Base-by-base conservation (phyloP, 2,888 invertebrate genomes). In the Arenicola marina region DNA sequence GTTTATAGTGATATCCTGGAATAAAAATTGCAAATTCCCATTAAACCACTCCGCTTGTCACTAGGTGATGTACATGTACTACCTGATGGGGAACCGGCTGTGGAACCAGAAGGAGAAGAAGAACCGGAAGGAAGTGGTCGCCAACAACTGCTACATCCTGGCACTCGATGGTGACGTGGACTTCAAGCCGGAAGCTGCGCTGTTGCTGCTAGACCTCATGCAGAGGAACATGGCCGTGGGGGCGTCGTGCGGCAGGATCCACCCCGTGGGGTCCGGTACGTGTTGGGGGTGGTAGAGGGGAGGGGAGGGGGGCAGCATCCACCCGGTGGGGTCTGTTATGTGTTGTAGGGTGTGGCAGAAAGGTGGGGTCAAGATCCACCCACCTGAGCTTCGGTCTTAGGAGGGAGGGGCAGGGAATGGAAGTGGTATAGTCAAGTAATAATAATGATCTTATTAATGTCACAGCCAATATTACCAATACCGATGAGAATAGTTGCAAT, bases 31-130 rank as follows among this genome's bases (percentile, higher is more conserved):
- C n/a, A n/a, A n/a, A n/a, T n/a, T n/a, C n/a, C n/a, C n/a, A n/a
- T n/a, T n/a, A n/a, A n/a, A n/a, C n/a, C n/a, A n/a, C n/a, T n/a
- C n/a, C n/a, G n/a, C n/a, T n/a, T n/a, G n/a, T n/a, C n/a, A n/a
- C 15, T 32, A 53, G 53, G 97, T 98, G 43, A 98, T 98, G 98
- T 99, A 99, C 89, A 96, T 99, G 95, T 99, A 98, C 89, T 98
- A 98, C 80, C 87, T 99, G 54, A 88, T 99, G 65, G 98, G 98
- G 18, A 94, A 95, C 82, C 89, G 93, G 68, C 87, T 99, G 1
- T 96, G 97, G 92, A 95, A 95, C 78, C 29, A 44, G 31, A 48
- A 51, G 33, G 26, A 33, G 33, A 53, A 11, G 15, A 53, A 32
- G 32, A 32, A 15, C 32, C 7, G 11, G 7, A 53, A 32, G 32